phyloP scores from a whole-genome alignment of 2,113 vertebrate species.

The Oreochromis aureus region DNA sequence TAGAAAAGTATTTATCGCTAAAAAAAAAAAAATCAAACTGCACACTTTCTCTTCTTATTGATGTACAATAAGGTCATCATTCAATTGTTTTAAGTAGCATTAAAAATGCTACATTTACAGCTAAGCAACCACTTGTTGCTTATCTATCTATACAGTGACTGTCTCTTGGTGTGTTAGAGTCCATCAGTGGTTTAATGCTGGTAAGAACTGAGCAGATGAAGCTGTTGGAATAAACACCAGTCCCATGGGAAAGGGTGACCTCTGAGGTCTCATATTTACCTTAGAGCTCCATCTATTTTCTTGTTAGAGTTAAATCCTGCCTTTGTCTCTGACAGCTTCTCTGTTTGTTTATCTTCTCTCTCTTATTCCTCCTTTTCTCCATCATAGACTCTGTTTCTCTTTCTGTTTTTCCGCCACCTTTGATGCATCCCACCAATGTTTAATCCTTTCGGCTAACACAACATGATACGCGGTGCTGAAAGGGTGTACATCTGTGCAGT shows the following conservation, averaged over 20 bases:
- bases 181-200: constrained; percentile 8
- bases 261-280: constrained; percentile 54
- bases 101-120: not conserved
- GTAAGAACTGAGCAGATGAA: constrained; percentile 56
- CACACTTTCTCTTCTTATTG: not conserved
- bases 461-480: constrained; percentile 54
- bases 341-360: constrained; percentile 64
- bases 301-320: constrained; percentile 53
- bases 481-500: constrained; percentile 71
- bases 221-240: constrained; percentile 45
- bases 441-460: constrained; percentile 76
- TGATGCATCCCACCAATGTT: constrained; percentile 62
- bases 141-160: not conserved
- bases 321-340: constrained; percentile 49
- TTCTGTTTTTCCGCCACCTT: constrained; percentile 59
- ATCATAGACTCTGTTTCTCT: constrained; percentile 54
- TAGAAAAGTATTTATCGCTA: not conserved
- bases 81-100: not conserved
- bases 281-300: constrained; percentile 37
- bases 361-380: constrained; percentile 24
- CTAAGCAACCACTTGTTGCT: constrained; percentile 15
- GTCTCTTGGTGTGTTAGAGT: not conserved
- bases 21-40: not conserved
- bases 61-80: not conserved
- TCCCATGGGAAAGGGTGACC: constrained; percentile 59